Percentiles rank a stretch among this genome's conserved stretches.
Conservation (phyloP, 2,888 invertebrate species). For the Nephrotoma guestfalica region DNA sequence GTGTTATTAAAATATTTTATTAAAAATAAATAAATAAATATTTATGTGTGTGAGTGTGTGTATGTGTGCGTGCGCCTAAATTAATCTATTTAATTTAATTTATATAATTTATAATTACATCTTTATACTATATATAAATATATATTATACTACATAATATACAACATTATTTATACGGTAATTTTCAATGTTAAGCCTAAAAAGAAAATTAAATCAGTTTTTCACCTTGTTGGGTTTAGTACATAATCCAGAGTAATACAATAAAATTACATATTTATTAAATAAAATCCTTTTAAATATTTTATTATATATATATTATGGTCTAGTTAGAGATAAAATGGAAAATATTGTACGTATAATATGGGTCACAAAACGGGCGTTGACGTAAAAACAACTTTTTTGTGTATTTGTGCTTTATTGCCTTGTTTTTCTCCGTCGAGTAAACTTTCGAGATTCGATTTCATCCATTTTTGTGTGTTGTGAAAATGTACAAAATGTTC, state of each 20-base stretch:
- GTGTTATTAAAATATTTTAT: not conserved
- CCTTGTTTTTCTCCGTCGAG: not conserved
- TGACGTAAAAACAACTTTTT: conserved; percentile 1
- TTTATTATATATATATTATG: not conserved
- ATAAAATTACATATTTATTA: not conserved
- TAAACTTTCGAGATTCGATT: not conserved
- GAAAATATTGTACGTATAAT: not conserved
- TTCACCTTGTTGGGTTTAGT: not conserved
- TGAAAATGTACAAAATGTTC: not conserved
- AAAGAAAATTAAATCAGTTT: not conserved
- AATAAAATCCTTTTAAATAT: not conserved
- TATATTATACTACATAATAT: not conserved
- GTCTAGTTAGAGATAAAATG: not conserved
- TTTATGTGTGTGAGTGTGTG: not conserved
- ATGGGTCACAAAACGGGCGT: conserved; percentile 6
- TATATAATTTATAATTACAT: not conserved
- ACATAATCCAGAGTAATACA: not conserved
- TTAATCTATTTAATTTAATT: not conserved
- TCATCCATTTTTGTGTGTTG: not conserved
- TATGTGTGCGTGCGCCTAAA: not conserved
- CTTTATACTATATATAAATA: not conserved
- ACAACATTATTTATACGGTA: not conserved
- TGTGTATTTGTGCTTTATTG: not conserved
- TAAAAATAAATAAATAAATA: not conserved
- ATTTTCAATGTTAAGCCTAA: not conserved